These are phyloP conservation scores for Cochlearius cochlearius DNA, from an alignment of 2,113 vertebrate species.

Conservation along the genomic window DNA sequence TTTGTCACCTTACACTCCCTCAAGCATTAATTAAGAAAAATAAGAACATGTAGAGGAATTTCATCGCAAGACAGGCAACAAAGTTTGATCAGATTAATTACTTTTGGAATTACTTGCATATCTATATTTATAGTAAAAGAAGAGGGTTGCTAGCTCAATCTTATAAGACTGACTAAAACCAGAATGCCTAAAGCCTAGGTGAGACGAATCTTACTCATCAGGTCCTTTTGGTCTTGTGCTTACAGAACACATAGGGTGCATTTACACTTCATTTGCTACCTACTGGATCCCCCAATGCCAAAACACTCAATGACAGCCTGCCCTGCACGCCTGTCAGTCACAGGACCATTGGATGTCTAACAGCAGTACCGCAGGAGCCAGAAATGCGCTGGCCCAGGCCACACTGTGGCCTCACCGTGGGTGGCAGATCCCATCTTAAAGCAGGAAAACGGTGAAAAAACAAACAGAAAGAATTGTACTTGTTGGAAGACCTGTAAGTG, in stretches of 20 bases:
- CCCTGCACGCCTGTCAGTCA: background rate
- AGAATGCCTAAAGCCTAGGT: background rate
- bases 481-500: background rate
- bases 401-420: background rate
- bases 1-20: background rate
- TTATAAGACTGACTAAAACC: background rate
- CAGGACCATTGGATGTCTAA: background rate
- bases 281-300: background rate
- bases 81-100: background rate
- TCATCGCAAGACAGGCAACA: background rate
- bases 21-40: background rate
- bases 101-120: background rate
- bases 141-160: background rate
- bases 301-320: background rate
- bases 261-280: background rate
- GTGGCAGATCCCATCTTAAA: background rate
- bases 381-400: background rate
- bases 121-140: background rate
- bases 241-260: background rate
- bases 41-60: background rate
- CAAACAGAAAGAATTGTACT: background rate
- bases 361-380: background rate
- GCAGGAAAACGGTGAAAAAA: background rate
- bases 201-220: background rate
- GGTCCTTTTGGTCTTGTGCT: background rate